Evolutionary conservation across 2,888 invertebrate species (phyloP), one percentile per base, ranked within the genome.

Genomic region (Tinea pellionella): DNA sequence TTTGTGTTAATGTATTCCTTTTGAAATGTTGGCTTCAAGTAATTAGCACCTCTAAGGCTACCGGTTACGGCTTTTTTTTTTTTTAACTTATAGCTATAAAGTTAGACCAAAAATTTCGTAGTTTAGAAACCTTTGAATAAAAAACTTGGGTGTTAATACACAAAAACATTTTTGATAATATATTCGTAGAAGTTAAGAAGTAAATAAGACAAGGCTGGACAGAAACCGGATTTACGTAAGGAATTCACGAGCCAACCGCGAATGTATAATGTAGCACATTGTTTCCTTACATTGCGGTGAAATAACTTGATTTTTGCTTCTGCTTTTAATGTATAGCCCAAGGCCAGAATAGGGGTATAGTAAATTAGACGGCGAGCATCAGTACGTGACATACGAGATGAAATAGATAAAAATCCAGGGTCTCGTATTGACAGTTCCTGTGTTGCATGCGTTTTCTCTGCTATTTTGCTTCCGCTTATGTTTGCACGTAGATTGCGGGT

Each of bases 1-100:
- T 78, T 78, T 80, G 77, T 78, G 82, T 85, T 87, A 87, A 86
- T 87, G 86, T 80, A 78, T 73, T 75, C 74, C 77, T 80, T 79
- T 82, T 78, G 80, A 75, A 74, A 72, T 66, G 71, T 71, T 76
- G 74, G 73, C 72, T 71, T 73, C 73, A 73, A 65, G 62, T 79
- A 80, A 82, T 83, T 83, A 86, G 72, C 85, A 85, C 85, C 82
- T 85, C 59, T 57, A 62, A 13, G 66, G 73, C 80, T 77, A 74
- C 80, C 74, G 80, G 76, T 78, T 76, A 70, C 68, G 69, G 68
- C 68, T 64, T 67, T 64, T 67, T 68, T 82, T 24, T 24, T n/a
- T n/a, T n/a, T n/a, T n/a, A n/a, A 24, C 78, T 75, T 78, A 82
- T 75, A 76, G 75, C 77, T 83, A n/a, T n/a, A n/a, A n/a, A n/a